Evolutionary conservation across 2,888 invertebrate species (phyloP), one percentile per base, ranked within the genome.

Genomic region (Drosophila prostipennis): DNA sequence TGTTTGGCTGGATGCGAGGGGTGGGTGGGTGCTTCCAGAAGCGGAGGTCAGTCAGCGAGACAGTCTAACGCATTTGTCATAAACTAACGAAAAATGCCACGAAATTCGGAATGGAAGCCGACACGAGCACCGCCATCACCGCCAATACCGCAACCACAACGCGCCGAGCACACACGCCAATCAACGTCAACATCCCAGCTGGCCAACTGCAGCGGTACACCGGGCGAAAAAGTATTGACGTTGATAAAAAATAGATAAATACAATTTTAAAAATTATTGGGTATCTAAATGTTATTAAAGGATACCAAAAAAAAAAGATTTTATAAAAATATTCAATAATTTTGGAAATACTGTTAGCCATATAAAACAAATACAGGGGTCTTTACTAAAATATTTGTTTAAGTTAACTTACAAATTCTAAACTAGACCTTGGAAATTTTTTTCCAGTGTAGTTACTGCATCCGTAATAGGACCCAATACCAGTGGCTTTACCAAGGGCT

Each of bases 61-160:
- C 76, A 68, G 76, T 61, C 80, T 54, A 71, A 74, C 77, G 78
- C 80, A 81, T 81, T 81, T 82, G 82, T 81, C 82, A 81, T 82
- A 81, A 80, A 76, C 72, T 73, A 73, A 73, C 72, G 72, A 73
- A 73, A 73, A 73, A 72, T 48, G 59, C 71, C 71, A 71, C 61
- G 51, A 46, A 69, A 69, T 46, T 60, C 32, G 61, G 70, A 48
- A 60, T 48, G 60, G 61, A 39, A 37, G 34, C 51, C 45, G 46
- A 61, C 60, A 55, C 23, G 49, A 54, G 42, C 14, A 40, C 51
- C 57, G 51, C 37, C 56, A 48, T 42, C 59, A 51, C 55, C 74
- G 74, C 46, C 68, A 63, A 57, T 65, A 69, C 74, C 77, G 69
- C 79, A 80, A 80, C 84, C 81, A 61, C 81, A 83, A 79, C 65